A percentile compares a stretch with the other conserved stretches of the same genome.
These are phyloP conservation scores for Morinoia aosen DNA, from an alignment of 2,888 invertebrate genomes.

Conservation along the genomic window DNA sequence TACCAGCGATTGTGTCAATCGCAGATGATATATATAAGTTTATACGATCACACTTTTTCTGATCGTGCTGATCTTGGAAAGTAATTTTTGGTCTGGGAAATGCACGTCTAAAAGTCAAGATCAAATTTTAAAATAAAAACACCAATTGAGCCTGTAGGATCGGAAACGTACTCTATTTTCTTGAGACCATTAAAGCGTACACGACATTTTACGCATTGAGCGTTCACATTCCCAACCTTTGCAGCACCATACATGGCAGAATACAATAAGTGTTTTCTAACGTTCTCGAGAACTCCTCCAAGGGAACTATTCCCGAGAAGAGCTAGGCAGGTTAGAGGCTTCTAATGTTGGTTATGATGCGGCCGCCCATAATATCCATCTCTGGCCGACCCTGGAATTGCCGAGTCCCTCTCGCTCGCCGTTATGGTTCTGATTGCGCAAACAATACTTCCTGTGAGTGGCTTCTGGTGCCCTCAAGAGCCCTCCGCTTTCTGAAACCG, in stretches of 20 bases:
- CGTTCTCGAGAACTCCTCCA: neutral
- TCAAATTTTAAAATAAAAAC: neutral
- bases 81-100: neutral
- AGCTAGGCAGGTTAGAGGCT: neutral
- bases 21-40: neutral
- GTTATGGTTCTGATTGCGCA: constrained; percentile 2
- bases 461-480: neutral
- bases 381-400: neutral
- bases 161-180: neutral
- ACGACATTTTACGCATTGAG: neutral
- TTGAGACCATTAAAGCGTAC: neutral
- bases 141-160: neutral
- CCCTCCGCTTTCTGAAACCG: neutral
- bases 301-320: neutral
- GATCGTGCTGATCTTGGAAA: neutral
- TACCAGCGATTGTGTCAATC: no score
- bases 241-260: neutral
- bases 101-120: neutral
- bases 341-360: constrained; percentile 4
- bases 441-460: constrained; percentile 3
- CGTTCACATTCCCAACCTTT: neutral
- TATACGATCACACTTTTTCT: neutral
- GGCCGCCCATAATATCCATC: neutral
- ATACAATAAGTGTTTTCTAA: no score
- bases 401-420: neutral